phyloP scores from a whole-genome alignment of 2,888 invertebrate genomes.

The Pristionchus arcanus region DNA sequence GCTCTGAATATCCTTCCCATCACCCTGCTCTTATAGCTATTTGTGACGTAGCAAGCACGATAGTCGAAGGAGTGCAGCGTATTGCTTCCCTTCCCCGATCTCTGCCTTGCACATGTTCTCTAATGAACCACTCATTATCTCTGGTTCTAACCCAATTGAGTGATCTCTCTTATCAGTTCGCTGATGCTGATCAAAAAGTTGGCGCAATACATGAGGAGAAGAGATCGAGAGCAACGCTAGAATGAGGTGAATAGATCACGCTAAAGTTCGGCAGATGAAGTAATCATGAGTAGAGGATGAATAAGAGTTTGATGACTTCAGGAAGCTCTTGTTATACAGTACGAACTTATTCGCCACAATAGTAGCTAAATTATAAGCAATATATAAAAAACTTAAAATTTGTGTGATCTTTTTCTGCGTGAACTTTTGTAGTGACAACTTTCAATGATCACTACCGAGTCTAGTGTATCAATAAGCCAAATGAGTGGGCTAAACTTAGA shows the following conservation, averaged over 20 bases:
- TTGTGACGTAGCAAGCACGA: constrained; percentile 32
- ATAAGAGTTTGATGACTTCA: constrained; percentile 21
- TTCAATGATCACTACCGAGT: background rate
- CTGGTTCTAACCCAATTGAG: background rate
- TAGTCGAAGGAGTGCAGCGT: constrained; percentile 28
- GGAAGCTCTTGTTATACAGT: background rate
- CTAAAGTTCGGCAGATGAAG: background rate
- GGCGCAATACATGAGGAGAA: background rate
- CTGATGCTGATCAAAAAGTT: constrained; percentile 31
- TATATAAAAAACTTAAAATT: background rate
- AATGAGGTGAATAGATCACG: background rate
- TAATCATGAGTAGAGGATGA: background rate
- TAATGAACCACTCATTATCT: background rate
- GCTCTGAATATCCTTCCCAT: background rate
- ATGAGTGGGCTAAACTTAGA: background rate
- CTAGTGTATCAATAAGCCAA: background rate
- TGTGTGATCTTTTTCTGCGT: background rate
- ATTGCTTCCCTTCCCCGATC: background rate
- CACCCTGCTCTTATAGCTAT: constrained; percentile 8
- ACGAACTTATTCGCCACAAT: background rate
- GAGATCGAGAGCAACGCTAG: background rate
- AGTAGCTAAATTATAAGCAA: background rate
- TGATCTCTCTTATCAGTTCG: constrained; percentile 33
- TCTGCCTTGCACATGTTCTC: background rate
- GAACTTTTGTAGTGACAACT: background rate